phyloP scores from a whole-genome alignment of 53 echinoderm and acorn worm species.

The Mesocentrotus franciscanus region DNA sequence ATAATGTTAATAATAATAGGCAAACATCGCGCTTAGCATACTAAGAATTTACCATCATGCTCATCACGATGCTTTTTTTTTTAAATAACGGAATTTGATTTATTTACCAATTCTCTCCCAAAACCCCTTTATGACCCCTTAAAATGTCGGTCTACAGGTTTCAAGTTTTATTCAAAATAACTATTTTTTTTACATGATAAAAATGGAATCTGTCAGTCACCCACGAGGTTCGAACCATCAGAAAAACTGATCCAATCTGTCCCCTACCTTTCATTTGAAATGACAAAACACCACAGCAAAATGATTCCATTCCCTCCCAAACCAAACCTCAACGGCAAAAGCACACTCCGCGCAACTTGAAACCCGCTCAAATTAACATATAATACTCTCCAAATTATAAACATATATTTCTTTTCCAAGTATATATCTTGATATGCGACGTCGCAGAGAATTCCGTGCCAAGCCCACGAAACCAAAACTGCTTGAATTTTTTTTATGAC shows the following conservation, averaged over 20 bases:
- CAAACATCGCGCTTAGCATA: no score
- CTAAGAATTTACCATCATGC: no score
- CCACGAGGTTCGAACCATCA: conserved; percentile 23
- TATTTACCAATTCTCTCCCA: no score
- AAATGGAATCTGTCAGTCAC: conserved; percentile 9
- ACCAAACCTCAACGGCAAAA: conserved; percentile 25
- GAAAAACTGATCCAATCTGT: conserved; percentile 44
- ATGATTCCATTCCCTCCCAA: not conserved
- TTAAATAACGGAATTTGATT: no score
- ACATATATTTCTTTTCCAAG: conserved; percentile 53
- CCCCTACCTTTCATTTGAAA: conserved; percentile 29
- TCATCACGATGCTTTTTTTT: no score
- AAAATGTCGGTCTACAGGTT: no score
- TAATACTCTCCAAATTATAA: conserved; percentile 60
- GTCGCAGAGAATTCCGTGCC: conserved; percentile 22
- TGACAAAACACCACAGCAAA: conserved; percentile 53
- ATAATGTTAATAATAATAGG: no score
- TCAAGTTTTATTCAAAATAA: no score
- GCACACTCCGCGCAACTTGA: conserved; percentile 39
- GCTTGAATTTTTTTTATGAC: not conserved
- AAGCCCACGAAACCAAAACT: conserved; percentile 55
- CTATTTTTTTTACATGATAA: not conserved
- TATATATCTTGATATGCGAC: conserved; percentile 36
- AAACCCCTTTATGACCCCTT: no score
- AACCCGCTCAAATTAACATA: conserved; percentile 61